Base-by-base conservation (phyloP, 2,888 invertebrate genomes). In the Germaria angustata region DNA sequence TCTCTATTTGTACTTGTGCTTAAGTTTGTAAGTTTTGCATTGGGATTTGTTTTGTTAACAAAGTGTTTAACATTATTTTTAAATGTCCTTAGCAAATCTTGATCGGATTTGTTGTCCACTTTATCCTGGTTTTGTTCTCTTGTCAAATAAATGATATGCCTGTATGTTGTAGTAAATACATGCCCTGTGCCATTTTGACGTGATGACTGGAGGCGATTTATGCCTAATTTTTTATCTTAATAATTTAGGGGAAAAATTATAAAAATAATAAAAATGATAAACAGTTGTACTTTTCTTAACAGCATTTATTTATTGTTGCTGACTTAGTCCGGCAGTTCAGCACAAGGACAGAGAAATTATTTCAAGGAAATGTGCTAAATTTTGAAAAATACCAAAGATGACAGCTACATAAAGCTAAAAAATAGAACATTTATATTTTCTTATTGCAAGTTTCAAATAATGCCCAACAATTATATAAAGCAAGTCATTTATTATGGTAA, bases 181-280 rank as follows among this genome's bases (percentile, higher is more conserved):
- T 36, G 66, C 55, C 49, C 28, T 77, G 72, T 77, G 55, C 20
- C 72, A 63, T 32, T 81, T 57, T 63, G 61, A 51, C 61, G 61
- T 81, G 77, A 73, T 81, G 81, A 77, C 81, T 81, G 77, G 72
- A 41, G 55, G 81, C 81, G 61, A 77, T 81, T 68, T 77, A 49
- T 66, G 36, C 20, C 32, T 68, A 20, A 76, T 65, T 69, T 75
- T 69, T 3, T 28, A 5, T 28, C 28, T 3, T 28, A 24, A 65
- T 24, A 66, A 46, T 73, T 63, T 61, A 15, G 51, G 5, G 4
- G 4, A 39, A 41, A 6, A 41, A 5, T n/a, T n/a, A n/a, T n/a
- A n/a, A 28, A 28, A 15, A 32, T 24, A 46, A 53, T 28, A 63
- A 71, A 53, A 71, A 53, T 61, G n/a, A 36, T 20, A 34, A 8